Conservation (phyloP, 2,888 invertebrate genomes). For the Acronicta aceris region DNA sequence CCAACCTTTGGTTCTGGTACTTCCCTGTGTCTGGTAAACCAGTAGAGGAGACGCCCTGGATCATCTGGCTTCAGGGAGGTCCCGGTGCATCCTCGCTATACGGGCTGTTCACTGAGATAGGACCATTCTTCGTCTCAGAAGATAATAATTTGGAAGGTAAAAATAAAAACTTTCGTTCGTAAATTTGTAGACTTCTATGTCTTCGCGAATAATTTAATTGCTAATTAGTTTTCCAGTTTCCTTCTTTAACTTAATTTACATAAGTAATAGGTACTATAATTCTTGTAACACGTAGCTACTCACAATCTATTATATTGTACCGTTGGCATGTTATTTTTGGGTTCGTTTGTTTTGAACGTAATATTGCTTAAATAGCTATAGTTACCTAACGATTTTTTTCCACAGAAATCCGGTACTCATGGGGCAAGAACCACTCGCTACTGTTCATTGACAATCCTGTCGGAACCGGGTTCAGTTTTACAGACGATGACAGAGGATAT, state of each 20-base stretch:
- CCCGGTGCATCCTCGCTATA: slow-evolving; percentile 89
- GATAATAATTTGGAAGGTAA: slow-evolving; percentile 73
- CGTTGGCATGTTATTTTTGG: too few species aligned
- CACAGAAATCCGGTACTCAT: slow-evolving; percentile 87
- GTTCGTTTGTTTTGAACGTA: too few species aligned
- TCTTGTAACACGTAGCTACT: too few species aligned
- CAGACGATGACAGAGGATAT: slow-evolving; percentile 89
- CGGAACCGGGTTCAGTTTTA: slow-evolving; percentile 91
- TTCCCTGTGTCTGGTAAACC: slow-evolving; percentile 91
- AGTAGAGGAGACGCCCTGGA: slow-evolving; percentile 86
- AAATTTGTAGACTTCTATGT: too few species aligned
- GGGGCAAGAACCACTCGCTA: slow-evolving; percentile 90
- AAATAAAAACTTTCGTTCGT: neutral
- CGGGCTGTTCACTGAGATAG: slow-evolving; percentile 90
- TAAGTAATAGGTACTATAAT: too few species aligned
- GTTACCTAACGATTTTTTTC: too few species aligned
- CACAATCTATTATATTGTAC: too few species aligned
- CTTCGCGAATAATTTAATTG: too few species aligned
- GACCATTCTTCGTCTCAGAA: slow-evolving; percentile 88
- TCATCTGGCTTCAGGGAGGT: slow-evolving; percentile 90
- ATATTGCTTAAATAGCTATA: too few species aligned
- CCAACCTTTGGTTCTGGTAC: slow-evolving; percentile 96
- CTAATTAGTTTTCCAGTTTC: too few species aligned
- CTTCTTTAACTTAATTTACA: too few species aligned
- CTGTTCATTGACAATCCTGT: slow-evolving; percentile 92